Percentiles rank a stretch among this genome's conserved stretches.
Conservation (phyloP, 2,888 invertebrate genomes). For the Melanchra persicariae region DNA sequence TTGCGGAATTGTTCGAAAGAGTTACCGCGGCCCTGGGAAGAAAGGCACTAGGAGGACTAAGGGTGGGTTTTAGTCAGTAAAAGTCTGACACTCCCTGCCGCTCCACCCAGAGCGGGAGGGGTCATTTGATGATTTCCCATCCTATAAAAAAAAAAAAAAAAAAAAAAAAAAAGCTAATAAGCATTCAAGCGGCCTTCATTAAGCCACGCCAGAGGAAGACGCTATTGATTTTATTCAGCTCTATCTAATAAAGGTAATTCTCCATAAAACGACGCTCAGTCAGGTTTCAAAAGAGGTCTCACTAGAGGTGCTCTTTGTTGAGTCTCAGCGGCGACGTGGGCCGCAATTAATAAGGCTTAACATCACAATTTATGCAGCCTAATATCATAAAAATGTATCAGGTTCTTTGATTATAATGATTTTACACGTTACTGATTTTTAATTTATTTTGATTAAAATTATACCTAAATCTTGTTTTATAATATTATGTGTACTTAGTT, state of each 20-base stretch:
- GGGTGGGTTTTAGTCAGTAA: no score
- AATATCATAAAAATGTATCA: conserved; percentile 8
- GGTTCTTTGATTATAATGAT: neutral
- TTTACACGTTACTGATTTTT: neutral
- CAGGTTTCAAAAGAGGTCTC: conserved; percentile 79
- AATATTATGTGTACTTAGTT: neutral
- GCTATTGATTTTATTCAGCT: conserved; percentile 86
- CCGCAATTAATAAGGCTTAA: conserved; percentile 76
- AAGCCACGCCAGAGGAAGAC: conserved; percentile 76
- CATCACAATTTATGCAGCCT: conserved; percentile 70
- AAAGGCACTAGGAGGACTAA: no score
- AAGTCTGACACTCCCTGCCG: no score
- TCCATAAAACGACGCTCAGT: conserved; percentile 75
- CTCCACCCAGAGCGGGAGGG: no score
- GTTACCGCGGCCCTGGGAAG: no score
- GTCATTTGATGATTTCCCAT: no score
- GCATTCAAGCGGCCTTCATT: conserved; percentile 84
- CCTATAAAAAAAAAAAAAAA: no score
- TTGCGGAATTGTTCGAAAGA: no score
- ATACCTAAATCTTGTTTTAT: neutral
- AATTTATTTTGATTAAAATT: conserved; percentile 7
- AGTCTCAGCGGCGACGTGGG: conserved; percentile 54
- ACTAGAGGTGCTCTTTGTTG: conserved; percentile 78
- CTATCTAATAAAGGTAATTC: conserved; percentile 84
- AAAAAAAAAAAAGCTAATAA: conserved; percentile 86